Conservation (phyloP, 1,140 invertebrate genomes). For the Drosophila sechellia region DNA sequence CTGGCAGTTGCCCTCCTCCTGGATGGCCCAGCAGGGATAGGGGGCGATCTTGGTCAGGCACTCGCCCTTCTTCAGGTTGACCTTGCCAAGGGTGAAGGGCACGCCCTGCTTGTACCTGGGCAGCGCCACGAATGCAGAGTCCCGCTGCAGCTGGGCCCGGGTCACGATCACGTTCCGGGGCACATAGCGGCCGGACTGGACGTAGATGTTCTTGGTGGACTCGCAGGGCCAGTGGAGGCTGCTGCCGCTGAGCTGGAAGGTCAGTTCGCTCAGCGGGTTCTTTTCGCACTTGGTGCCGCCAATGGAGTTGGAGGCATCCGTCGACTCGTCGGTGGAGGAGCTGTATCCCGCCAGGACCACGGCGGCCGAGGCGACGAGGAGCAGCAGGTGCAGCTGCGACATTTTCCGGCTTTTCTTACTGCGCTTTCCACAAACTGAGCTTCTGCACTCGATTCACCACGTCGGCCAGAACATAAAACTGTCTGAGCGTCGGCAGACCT, state of each 20-base stretch:
- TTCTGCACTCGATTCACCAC: constrained; percentile 22
- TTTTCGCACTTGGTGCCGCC: constrained; percentile 59
- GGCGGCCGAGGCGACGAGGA: constrained; percentile 7
- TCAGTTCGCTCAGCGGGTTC: constrained; percentile 75
- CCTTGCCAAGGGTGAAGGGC: constrained; percentile 87
- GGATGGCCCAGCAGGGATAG: constrained; percentile 87
- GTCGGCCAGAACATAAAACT: constrained; percentile 37
- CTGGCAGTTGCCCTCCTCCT: constrained; percentile 87
- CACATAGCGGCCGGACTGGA: constrained; percentile 86
- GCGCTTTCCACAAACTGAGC: neutral
- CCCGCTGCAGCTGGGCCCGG: constrained; percentile 86
- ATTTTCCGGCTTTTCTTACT: constrained; percentile 12
- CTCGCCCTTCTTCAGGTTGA: constrained; percentile 85
- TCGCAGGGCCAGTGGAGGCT: constrained; percentile 86
- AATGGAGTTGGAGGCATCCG: constrained; percentile 46
- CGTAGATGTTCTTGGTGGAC: constrained; percentile 87
- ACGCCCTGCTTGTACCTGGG: constrained; percentile 87
- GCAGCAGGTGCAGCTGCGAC: constrained; percentile 25
- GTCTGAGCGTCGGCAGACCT: constrained; percentile 27
- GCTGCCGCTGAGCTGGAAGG: constrained; percentile 85
- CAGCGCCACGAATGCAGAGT: constrained; percentile 86
- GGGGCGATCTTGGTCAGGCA: constrained; percentile 85
- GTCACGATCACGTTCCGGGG: constrained; percentile 87
- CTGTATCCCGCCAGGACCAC: constrained; percentile 32
- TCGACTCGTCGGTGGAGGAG: constrained; percentile 25